A percentile compares a stretch with the other conserved stretches of the same genome.
Conservation (phyloP, 2,113 vertebrate species). For the Trachemys scripta region DNA sequence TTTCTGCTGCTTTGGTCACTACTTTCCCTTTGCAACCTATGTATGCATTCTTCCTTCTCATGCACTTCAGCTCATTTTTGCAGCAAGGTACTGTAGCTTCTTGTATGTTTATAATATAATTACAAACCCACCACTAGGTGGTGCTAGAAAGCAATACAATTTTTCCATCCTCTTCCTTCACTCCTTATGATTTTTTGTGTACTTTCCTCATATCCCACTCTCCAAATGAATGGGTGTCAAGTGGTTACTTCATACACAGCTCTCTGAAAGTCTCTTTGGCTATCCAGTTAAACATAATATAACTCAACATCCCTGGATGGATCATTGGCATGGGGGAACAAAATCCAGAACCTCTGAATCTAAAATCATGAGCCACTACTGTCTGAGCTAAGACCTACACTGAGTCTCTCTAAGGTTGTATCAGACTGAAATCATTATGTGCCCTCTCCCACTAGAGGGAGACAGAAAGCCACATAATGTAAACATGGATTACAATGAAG, state of each 20-base stretch:
- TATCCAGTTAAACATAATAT: fast-evolving
- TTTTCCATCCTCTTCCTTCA: fast-evolving
- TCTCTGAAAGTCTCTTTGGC: background rate
- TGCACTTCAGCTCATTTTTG: background rate
- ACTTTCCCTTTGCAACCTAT: background rate
- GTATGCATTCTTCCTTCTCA: background rate
- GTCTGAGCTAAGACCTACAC: background rate
- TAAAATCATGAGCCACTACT: background rate
- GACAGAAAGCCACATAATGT: background rate
- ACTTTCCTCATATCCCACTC: background rate
- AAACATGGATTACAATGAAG: background rate
- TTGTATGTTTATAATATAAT: background rate
- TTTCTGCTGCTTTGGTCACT: background rate
- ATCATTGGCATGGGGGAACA: background rate
- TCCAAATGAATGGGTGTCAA: background rate
- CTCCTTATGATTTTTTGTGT: background rate
- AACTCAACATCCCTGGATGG: background rate
- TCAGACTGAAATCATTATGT: background rate
- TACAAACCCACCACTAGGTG: background rate
- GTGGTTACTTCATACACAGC: background rate
- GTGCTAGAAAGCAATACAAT: fast-evolving
- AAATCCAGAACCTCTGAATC: background rate
- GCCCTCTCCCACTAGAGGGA: background rate
- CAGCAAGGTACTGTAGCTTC: background rate
- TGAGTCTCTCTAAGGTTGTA: background rate